Evolutionary conservation across 2,888 invertebrate genomes (phyloP).

Genomic region (Drosophila eohydei): DNA sequence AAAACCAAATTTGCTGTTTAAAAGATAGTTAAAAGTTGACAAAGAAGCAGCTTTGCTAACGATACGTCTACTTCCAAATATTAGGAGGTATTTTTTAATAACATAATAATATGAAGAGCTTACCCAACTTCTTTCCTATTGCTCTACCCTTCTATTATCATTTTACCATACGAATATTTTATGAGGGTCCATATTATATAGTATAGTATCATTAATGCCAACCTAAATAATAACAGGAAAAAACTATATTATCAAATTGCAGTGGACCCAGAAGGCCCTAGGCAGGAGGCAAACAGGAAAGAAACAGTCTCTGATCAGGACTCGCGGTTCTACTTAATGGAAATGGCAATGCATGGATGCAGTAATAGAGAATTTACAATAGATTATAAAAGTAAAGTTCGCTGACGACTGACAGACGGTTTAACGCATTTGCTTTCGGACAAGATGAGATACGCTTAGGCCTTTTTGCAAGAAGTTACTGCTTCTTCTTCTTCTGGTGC

Average conservation of each 20-base stretch:
- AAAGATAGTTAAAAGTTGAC: background rate
- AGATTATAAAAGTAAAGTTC: background rate
- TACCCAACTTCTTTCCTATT: background rate
- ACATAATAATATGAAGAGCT: background rate
- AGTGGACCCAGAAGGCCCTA: background rate
- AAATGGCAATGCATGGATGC: background rate
- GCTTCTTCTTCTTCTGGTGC: too few species aligned
- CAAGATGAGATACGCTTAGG: background rate
- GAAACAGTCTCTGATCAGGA: background rate
- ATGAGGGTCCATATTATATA: background rate
- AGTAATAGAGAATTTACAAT: background rate
- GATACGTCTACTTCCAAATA: too few species aligned
- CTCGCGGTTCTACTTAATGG: background rate
- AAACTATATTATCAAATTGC: constrained; percentile 4
- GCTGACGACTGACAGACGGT: background rate
- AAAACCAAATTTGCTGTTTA: background rate
- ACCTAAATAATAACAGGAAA: constrained; percentile 3
- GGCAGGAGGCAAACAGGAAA: background rate
- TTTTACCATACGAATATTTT: background rate
- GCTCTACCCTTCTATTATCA: background rate
- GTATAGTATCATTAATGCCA: background rate
- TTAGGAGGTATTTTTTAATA: background rate
- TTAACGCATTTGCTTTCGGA: too few species aligned
- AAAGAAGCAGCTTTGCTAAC: background rate
- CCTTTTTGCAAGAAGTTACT: too few species aligned